Evolutionary conservation across 2,113 vertebrate species (phyloP).

Genomic region (Erythrocebus patas): DNA sequence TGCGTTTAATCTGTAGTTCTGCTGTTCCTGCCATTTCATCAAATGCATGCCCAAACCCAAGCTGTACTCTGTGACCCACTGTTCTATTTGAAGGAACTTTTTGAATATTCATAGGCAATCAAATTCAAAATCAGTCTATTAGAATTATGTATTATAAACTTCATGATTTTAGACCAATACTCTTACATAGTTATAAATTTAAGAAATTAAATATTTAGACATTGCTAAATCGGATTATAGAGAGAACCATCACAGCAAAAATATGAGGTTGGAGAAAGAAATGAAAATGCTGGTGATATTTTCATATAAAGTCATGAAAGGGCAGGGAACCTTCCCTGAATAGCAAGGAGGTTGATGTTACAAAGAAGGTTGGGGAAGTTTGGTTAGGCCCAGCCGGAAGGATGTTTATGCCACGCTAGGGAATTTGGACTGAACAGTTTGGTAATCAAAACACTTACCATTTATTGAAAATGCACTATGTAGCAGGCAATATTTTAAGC

Average conservation of each 20-base stretch:
- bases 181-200: background rate
- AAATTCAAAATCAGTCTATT: conserved; percentile 21
- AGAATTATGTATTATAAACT: background rate
- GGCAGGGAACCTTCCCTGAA: background rate
- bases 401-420: background rate
- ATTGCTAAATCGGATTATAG: background rate
- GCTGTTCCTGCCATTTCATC: conserved; percentile 17
- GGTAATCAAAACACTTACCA: background rate
- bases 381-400: background rate
- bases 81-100: conserved; percentile 32
- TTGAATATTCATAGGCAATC: background rate
- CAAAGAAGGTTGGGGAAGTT: background rate
- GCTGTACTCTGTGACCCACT: background rate
- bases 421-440: background rate
- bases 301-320: background rate
- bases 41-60: background rate
- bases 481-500: background rate
- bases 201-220: conserved; percentile 17
- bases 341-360: background rate
- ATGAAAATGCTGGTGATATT: background rate
- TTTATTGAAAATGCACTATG: background rate
- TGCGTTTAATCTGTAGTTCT: background rate
- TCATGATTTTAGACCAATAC: background rate
- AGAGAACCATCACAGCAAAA: background rate
- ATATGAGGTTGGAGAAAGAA: background rate